Conservation (phyloP, 2,113 vertebrate genomes). For the Piaya cayana region DNA sequence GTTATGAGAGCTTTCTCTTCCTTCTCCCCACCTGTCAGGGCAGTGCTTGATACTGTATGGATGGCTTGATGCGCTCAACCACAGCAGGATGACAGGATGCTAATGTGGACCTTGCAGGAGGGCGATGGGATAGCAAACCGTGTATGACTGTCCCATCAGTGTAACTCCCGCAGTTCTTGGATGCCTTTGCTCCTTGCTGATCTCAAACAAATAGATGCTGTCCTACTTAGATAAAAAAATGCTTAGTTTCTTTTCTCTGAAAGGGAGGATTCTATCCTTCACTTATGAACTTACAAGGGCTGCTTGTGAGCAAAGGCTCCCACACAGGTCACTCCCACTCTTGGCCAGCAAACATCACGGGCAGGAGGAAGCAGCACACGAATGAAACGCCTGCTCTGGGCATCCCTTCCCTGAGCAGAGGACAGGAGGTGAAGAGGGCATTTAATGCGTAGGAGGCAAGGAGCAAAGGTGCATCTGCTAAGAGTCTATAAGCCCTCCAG, state of each 20-base stretch:
- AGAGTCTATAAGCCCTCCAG: neutral
- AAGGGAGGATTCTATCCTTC: neutral
- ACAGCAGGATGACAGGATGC: neutral
- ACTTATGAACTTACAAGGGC: neutral
- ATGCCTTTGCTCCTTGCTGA: neutral
- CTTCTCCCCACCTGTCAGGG: neutral
- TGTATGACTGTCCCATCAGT: neutral
- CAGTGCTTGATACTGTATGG: neutral
- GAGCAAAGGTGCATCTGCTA: neutral
- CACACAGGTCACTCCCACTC: neutral
- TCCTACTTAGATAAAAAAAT: conserved; percentile 38
- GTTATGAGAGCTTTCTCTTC: neutral
- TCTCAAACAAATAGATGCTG: neutral
- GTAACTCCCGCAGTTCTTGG: neutral
- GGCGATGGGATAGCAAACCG: neutral
- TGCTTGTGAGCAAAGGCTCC: neutral
- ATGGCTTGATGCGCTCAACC: neutral
- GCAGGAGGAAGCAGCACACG: neutral
- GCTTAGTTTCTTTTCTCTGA: neutral
- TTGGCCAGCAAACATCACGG: neutral
- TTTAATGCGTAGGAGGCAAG: neutral
- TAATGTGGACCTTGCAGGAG: neutral
- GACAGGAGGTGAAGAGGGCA: neutral
- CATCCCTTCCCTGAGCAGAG: neutral
- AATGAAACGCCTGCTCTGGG: accelerated